These are phyloP conservation scores for Columba guinea DNA, from an alignment of 2,797 vertebrate species.

Conservation along the genomic window DNA sequence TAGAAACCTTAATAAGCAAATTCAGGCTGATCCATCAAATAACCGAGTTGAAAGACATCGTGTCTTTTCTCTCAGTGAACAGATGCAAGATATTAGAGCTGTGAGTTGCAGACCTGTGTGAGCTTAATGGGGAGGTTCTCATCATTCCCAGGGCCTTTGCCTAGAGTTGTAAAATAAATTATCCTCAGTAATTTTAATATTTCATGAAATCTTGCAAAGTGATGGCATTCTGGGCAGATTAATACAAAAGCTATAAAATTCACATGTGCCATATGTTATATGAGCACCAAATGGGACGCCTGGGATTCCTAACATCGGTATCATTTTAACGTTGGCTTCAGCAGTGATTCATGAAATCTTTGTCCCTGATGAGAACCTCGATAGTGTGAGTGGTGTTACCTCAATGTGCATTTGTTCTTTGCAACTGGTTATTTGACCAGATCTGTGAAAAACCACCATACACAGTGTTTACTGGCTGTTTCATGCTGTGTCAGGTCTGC, in stretches of 20 bases:
- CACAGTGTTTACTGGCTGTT: background rate
- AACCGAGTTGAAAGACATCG: background rate
- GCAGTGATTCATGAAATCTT: background rate
- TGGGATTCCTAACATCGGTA: conserved; percentile 34
- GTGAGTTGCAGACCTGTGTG: conserved; percentile 9
- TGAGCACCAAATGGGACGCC: background rate
- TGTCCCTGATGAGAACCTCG: background rate
- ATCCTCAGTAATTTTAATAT: conserved; percentile 52
- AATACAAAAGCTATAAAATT: conserved; percentile 52
- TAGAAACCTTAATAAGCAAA: conserved; percentile 58
- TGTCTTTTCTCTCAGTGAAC: background rate
- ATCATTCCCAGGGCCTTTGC: conserved; percentile 37
- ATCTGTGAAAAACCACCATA: background rate
- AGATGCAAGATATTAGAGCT: conserved; percentile 19
- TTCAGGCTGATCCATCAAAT: conserved; percentile 44
- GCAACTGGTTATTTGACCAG: background rate
- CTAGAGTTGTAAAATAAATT: conserved; percentile 48
- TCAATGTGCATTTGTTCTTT: background rate
- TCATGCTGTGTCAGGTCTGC: background rate
- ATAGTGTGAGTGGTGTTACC: background rate
- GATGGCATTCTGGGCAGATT: conserved; percentile 33
- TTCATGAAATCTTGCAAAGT: conserved; percentile 50
- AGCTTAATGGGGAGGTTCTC: conserved; percentile 28
- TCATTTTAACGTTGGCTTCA: conserved; percentile 20
- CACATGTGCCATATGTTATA: conserved; percentile 23